Conservation (phyloP, 2,888 invertebrate genomes). For the Gandaritis pyraliata region DNA sequence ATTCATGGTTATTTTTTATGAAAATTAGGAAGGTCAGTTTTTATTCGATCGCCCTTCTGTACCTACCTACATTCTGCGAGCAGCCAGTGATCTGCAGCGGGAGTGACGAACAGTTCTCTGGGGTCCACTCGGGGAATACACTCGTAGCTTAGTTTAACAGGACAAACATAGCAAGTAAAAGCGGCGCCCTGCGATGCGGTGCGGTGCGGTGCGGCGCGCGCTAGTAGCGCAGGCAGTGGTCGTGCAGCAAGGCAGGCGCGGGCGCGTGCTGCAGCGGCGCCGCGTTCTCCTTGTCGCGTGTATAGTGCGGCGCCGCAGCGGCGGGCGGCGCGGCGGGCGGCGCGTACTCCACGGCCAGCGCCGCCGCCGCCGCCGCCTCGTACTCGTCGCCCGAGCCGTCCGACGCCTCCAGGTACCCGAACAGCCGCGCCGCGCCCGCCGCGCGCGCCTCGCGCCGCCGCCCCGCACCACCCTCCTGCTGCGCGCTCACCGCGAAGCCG, state of each 20-base stretch:
- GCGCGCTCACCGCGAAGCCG: conserved; percentile 48
- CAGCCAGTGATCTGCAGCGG: no score
- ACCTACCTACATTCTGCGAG: no score
- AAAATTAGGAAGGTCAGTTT: no score
- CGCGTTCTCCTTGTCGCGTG: conserved; percentile 77
- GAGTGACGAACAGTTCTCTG: no score
- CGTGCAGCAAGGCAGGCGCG: no score
- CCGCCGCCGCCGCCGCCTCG: conserved; percentile 62
- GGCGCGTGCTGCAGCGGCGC: conserved; percentile 72
- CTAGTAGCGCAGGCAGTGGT: conserved; percentile 74
- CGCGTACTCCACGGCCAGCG: conserved; percentile 49
- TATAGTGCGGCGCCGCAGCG: conserved; percentile 54
- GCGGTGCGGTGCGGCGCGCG: background rate
- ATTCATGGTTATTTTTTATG: no score
- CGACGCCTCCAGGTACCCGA: conserved; percentile 89
- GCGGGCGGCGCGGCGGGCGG: conserved; percentile 26
- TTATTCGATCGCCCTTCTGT: no score
- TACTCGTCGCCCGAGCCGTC: conserved; percentile 87
- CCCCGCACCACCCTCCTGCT: conserved; percentile 51
- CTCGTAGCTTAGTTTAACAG: no score
- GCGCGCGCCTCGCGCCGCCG: conserved; percentile 56
- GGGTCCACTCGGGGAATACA: no score
- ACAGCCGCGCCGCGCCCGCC: conserved; percentile 87
- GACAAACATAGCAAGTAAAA: no score
- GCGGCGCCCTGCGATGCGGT: background rate